Percentiles rank a stretch among this genome's conserved stretches.
Evolutionary conservation across 2,888 invertebrate species (phyloP).

Genomic region (Dorcus hopei): DNA sequence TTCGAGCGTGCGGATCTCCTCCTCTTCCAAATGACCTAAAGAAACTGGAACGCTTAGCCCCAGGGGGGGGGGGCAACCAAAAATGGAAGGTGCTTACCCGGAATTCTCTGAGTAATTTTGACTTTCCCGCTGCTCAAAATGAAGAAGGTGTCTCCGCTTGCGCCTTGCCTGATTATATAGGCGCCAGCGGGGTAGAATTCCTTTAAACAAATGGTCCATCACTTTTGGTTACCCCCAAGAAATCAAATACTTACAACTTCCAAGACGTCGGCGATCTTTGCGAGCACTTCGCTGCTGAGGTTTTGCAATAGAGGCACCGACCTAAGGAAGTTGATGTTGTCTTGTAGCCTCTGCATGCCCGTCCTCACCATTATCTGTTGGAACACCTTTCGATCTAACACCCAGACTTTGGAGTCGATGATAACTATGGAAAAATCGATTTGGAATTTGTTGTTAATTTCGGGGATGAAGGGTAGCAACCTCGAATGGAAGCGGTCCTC

Average conservation of each 20-base stretch:
- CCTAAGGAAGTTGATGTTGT: slow-evolving; percentile 63
- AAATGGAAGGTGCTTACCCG: slow-evolving; percentile 35
- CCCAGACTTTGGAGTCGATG: slow-evolving; percentile 64
- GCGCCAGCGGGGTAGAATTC: slow-evolving; percentile 62
- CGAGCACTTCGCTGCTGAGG: slow-evolving; percentile 57
- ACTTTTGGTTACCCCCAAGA: not conserved
- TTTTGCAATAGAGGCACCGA: slow-evolving; percentile 61
- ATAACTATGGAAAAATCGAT: slow-evolving; percentile 51
- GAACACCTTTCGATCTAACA: slow-evolving; percentile 64
- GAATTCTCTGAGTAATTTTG: slow-evolving; percentile 52
- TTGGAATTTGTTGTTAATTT: not conserved
- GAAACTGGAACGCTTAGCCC: not conserved
- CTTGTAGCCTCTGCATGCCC: slow-evolving; percentile 63
- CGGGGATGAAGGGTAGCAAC: slow-evolving; percentile 36
- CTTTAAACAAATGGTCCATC: slow-evolving; percentile 39
- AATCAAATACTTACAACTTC: slow-evolving; percentile 59
- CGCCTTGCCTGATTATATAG: slow-evolving; percentile 64
- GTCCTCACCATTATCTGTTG: slow-evolving; percentile 71
- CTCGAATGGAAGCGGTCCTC: slow-evolving; percentile 63
- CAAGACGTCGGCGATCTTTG: slow-evolving; percentile 67
- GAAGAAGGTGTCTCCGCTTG: slow-evolving; percentile 63
- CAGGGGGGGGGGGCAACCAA: not conserved
- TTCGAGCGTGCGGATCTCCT: slow-evolving; percentile 56
- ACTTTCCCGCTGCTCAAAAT: slow-evolving; percentile 62
- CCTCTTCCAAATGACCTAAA: slow-evolving; percentile 50